Base-by-base conservation (phyloP, 2,888 invertebrate genomes). In the Thera britannica region DNA sequence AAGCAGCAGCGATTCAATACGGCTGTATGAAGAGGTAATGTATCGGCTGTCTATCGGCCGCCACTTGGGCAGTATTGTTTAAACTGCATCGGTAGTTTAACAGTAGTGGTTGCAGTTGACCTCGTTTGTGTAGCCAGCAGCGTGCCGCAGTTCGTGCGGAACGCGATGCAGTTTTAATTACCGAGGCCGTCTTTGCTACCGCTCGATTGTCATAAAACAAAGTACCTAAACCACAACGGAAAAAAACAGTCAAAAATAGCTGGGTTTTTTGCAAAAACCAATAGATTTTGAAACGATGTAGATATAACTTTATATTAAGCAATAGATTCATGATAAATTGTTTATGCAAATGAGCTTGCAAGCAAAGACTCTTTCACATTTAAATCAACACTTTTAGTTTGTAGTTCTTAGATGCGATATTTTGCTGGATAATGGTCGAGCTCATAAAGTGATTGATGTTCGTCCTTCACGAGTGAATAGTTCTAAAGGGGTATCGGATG, bases 161-260 rank as follows among this genome's bases (percentile, higher is more conserved):
- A 88, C 89, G 85, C 87, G 85, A 88, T 85, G 86, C 84, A 86
- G 81, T 85, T 89, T 87, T 86, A 88, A 88, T 87, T 84, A 81
- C 79, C 78, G 83, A 82, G 80, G 81, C 77, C 76, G 78, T 83
- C 78, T 84, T 83, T 83, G 75, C 76, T 77, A 75, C 77, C 73
- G 66, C 75, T 75, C 77, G 76, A 79, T 79, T 83, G 78, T 81
- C 75, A 73, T 79, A 64, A 71, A 72, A 68, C 60, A 57, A 64
- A 64, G 56, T 51, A n/a, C n/a, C n/a, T n/a, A 62, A 65, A 36
- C 62, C 49, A 71, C 64, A 38, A 58, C 49, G 12, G 55, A 51
- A 55, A 62, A 49, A 58, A 55, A 23, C 46, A 54, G 35, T 56
- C 34, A 8, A 59, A 34, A 8, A 8, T 38, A 5, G 52, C 52